Conservation (phyloP, 1,140 invertebrate species). For the Acyrthosiphon pisum region DNA sequence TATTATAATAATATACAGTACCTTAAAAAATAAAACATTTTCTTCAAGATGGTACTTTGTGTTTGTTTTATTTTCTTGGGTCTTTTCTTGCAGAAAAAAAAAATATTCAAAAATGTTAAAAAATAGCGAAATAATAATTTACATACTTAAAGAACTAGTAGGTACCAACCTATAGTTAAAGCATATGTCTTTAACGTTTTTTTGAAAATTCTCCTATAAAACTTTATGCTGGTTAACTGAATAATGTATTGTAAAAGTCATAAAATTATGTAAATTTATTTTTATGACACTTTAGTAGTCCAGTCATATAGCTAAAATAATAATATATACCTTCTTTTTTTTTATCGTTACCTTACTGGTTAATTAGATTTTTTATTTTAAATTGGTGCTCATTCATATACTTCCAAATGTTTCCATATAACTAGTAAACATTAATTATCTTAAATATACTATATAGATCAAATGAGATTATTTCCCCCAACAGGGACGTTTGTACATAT, state of each 20-base stretch:
- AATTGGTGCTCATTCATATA: neutral
- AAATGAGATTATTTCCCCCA: neutral
- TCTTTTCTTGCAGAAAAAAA: neutral
- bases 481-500: neutral
- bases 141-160: neutral
- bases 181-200: conserved; percentile 13
- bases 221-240: conserved; percentile 21
- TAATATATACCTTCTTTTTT: neutral
- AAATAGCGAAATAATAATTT: neutral
- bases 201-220: neutral
- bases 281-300: conserved; percentile 22
- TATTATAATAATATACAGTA: neutral
- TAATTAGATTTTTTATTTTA: conserved; percentile 31
- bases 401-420: neutral
- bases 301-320: neutral
- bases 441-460: neutral
- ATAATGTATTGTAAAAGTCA: neutral
- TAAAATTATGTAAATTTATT: conserved; percentile 43
- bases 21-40: neutral
- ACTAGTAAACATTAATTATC: neutral
- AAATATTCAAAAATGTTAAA: neutral
- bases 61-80: neutral
- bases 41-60: neutral
- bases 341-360: neutral
- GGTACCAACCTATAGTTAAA: neutral